These are phyloP conservation scores for Hydra vulgaris DNA, from an alignment of 30 jellyfish, hydroid and myxozoan species.

Conservation along the genomic window DNA sequence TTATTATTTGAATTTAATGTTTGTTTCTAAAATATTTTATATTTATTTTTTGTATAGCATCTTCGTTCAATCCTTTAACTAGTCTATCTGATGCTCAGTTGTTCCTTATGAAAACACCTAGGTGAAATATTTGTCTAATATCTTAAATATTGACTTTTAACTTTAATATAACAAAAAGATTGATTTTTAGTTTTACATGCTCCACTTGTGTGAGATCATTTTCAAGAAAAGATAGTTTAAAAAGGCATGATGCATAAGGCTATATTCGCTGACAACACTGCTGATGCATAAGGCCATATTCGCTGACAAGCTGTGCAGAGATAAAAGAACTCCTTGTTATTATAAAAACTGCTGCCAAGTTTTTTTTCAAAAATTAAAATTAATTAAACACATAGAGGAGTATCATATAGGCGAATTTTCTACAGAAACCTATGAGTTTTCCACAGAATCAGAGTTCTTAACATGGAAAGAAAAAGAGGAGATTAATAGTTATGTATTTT, in stretches of 20 bases:
- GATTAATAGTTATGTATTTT: not conserved
- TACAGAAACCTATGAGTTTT: constrained; percentile 2
- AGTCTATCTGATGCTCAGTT: too few species aligned
- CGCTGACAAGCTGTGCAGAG: not conserved
- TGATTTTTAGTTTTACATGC: not conserved
- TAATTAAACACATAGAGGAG: constrained; percentile 8
- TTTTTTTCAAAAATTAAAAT: not conserved
- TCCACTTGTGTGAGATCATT: not conserved
- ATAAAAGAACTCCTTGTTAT: not conserved
- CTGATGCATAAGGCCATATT: not conserved
- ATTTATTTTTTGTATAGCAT: not conserved
- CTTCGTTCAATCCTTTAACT: too few species aligned
- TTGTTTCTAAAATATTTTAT: not conserved
- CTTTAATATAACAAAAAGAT: too few species aligned
- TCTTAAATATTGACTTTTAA: too few species aligned
- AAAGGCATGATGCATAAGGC: too few species aligned
- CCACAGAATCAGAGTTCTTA: constrained; percentile 1
- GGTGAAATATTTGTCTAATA: too few species aligned
- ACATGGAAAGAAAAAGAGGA: constrained; percentile 22
- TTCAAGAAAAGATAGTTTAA: constrained; percentile 3
- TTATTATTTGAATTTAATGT: not conserved
- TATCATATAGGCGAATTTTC: not conserved
- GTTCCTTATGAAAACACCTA: too few species aligned
- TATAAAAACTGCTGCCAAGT: constrained; percentile 2
- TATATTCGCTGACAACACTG: too few species aligned